Base-by-base conservation (phyloP, 2,888 invertebrate species). In the Watsonalla binaria region DNA sequence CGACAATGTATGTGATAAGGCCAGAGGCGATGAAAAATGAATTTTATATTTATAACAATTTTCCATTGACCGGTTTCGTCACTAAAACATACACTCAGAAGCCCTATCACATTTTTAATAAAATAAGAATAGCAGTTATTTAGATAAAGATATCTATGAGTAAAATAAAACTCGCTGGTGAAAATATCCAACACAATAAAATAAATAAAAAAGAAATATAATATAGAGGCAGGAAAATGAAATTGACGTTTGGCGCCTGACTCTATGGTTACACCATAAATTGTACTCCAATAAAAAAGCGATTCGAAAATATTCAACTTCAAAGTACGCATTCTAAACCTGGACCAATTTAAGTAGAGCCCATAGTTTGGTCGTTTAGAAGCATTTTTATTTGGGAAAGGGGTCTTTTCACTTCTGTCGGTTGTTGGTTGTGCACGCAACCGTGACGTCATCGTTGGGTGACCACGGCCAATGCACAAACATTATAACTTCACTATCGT, bases 241-340 rank as follows among this genome's bases (percentile, higher is more conserved):
- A 65, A 72, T 72, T 76, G 74, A 80, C 68, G 80, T 82, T 82
- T 82, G 84, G 84, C 85, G 77, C 83, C 80, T 80, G 84, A 82
- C 80, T 76, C 74, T 80, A 71, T 71, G 76, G 72, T 72, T 74
- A 73, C 66, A 68, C 74, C 77, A 86, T 89, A 87, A 88, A 89
- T 87, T 84, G 75, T 76, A 80, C 76, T 77, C 87, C 84, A 89
- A 87, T 89, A 88, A 87, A 89, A 87, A 87, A 86, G 85, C 83
- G 87, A 88, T 89, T 85, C 82, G 80, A 84, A 49, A 86, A 83
- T 82, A 82, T 80, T 84, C 82, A 79, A 86, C 86, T 82, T 73
- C 82, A 71, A 77, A 78, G 81, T 80, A 76, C 79, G 71, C 4
- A 24, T 24, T 24, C 66, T 58, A 63, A 64, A 65, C 65, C 61